Percentiles rank a stretch among this genome's conserved stretches.
phyloP scores from a whole-genome alignment of 2,113 vertebrate genomes.

The Ageneiosus marmoratus region DNA sequence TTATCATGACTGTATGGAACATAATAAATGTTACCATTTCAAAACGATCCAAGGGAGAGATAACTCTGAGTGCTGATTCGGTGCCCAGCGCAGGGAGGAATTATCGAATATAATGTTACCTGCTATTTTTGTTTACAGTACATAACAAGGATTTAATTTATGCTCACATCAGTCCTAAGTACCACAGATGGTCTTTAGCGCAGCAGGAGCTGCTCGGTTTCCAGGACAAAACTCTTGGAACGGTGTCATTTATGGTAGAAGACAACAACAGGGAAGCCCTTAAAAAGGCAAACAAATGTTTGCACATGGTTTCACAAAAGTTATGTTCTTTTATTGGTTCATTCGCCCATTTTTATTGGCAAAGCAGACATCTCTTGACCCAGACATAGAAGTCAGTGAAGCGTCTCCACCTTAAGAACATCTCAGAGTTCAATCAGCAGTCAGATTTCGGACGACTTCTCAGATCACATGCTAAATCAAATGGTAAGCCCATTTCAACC shows the following conservation, averaged over 20 bases:
- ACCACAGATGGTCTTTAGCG: slow-evolving; percentile 6
- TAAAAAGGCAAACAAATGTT: not conserved
- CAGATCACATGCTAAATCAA: slow-evolving; percentile 2
- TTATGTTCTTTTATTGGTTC: not conserved
- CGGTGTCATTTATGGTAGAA: not conserved
- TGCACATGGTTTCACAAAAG: not conserved
- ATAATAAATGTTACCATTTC: not conserved
- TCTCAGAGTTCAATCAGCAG: not conserved
- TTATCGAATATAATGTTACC: slow-evolving; percentile 31
- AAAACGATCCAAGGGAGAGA: not conserved
- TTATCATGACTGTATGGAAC: not conserved
- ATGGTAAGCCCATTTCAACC: slow-evolving; percentile 16
- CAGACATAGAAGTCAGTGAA: not conserved
- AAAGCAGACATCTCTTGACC: not conserved
- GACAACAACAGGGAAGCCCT: not conserved
- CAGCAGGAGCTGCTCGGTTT: slow-evolving; percentile 23
- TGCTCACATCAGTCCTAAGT: slow-evolving; percentile 27
- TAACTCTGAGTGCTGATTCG: not conserved
- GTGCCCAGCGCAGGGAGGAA: not conserved
- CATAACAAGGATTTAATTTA: slow-evolving; percentile 37
- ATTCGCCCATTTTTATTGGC: not conserved
- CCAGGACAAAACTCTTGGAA: not conserved
- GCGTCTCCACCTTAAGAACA: slow-evolving; percentile 3
- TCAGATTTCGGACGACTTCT: not conserved
- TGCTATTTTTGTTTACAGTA: slow-evolving; percentile 15